A percentile compares a stretch with the other conserved stretches of the same genome.
These are phyloP conservation scores for Papilio aristodemus DNA, from an alignment of 1,140 invertebrate species.

Conservation along the genomic window DNA sequence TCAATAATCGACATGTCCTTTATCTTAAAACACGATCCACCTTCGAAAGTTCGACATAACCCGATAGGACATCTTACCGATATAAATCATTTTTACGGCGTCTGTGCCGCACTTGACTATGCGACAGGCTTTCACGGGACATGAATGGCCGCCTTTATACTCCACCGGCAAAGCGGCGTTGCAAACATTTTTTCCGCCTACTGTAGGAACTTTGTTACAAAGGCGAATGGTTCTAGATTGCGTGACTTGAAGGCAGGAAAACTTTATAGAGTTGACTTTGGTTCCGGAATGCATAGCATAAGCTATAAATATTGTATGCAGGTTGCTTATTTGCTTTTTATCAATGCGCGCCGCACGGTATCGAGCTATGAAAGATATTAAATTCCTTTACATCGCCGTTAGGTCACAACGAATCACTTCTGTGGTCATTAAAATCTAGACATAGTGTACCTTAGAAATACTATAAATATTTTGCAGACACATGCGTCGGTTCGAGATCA, in stretches of 20 bases:
- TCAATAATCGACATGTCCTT: conserved; percentile 29
- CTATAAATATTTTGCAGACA: not conserved
- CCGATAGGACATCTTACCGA: conserved; percentile 58
- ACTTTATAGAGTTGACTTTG: conserved; percentile 40
- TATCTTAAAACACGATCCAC: conserved; percentile 53
- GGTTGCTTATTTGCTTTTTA: conserved; percentile 44
- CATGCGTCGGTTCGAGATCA: too few species aligned
- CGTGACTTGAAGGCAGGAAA: not conserved
- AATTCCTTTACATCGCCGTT: conserved; percentile 3
- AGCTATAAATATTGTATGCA: conserved; percentile 61
- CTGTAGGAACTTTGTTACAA: conserved; percentile 32
- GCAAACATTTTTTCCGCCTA: conserved; percentile 1
- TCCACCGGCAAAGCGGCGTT: conserved; percentile 45
- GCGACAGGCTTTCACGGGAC: conserved; percentile 59
- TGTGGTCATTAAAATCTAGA: not conserved
- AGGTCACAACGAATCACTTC: conserved; percentile 2
- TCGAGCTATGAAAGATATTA: conserved; percentile 11
- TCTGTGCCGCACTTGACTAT: conserved; percentile 52
- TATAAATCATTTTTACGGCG: conserved; percentile 73
- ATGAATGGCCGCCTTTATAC: conserved; percentile 62
- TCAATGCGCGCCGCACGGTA: not conserved
- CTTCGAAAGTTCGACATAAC: conserved; percentile 51
- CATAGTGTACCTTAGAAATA: not conserved
- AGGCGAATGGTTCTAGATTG: conserved; percentile 34
- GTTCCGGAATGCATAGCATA: conserved; percentile 55